Percentiles rank a stretch among this genome's conserved stretches.
These are phyloP conservation scores for Oppia nitens DNA, from an alignment of 1,140 invertebrate species.

Conservation along the genomic window DNA sequence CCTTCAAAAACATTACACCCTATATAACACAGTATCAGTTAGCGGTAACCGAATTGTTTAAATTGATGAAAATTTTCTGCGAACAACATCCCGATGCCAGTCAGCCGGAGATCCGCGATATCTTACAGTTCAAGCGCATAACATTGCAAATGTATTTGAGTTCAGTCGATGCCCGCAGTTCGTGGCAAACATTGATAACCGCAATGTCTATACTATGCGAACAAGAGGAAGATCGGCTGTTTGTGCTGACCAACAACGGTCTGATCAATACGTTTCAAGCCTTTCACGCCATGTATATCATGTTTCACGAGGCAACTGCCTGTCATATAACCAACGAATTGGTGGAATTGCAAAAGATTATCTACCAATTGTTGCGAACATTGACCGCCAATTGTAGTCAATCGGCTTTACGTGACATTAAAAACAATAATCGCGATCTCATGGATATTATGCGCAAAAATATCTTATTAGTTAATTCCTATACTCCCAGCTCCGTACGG, in stretches of 20 bases:
- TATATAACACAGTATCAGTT: conserved; percentile 77
- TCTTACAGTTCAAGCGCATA: conserved; percentile 57
- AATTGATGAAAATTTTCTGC: conserved; percentile 66
- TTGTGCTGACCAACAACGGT: conserved; percentile 71
- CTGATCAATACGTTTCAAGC: conserved; percentile 73
- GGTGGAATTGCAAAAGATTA: conserved; percentile 58
- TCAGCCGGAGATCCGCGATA: conserved; percentile 59
- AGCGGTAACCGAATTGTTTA: conserved; percentile 76
- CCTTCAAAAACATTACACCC: conserved; percentile 85
- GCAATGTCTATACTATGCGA: conserved; percentile 68
- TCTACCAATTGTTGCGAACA: conserved; percentile 49
- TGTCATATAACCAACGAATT: conserved; percentile 68
- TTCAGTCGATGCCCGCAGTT: conserved; percentile 58
- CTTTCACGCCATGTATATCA: conserved; percentile 71
- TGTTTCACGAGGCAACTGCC: conserved; percentile 81
- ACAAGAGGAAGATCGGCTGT: conserved; percentile 66
- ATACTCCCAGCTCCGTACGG: conserved; percentile 67
- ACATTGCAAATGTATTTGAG: conserved; percentile 63
- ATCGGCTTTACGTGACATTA: conserved; percentile 31
- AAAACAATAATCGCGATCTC: conserved; percentile 51
- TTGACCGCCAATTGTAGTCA: conserved; percentile 35
- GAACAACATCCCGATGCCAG: conserved; percentile 51
- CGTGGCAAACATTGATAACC: conserved; percentile 74
- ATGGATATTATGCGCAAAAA: conserved; percentile 63
- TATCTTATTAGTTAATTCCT: conserved; percentile 70